phyloP scores from a whole-genome alignment of 2,888 invertebrate genomes.

The Pyralis farinalis region DNA sequence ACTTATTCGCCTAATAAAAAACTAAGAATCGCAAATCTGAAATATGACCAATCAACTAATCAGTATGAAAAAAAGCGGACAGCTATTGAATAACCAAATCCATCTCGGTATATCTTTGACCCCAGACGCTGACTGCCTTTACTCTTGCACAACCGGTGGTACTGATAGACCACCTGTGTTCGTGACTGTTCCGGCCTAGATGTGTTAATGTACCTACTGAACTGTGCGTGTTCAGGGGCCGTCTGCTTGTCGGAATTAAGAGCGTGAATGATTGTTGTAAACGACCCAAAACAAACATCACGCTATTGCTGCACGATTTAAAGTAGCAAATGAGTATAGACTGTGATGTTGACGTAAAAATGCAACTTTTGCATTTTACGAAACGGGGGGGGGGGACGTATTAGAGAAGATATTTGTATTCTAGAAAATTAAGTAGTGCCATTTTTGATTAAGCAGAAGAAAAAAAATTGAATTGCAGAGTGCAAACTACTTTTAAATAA shows the following conservation, averaged over 20 bases:
- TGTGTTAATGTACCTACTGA: neutral
- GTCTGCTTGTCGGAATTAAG: neutral
- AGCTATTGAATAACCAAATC: neutral
- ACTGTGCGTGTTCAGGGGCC: neutral
- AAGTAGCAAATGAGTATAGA: no score
- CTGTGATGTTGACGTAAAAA: no score
- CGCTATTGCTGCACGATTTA: neutral
- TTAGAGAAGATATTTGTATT: no score
- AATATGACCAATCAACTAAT: neutral
- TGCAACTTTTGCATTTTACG: no score
- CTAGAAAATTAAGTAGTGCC: no score
- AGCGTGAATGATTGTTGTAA: constrained; percentile 2
- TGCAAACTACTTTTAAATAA: no score
- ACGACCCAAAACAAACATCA: neutral
- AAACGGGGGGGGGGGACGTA: no score
- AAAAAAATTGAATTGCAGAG: no score
- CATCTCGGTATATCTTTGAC: constrained; percentile 4
- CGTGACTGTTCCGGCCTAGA: constrained; percentile 16
- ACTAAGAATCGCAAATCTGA: neutral
- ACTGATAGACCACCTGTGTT: constrained; percentile 10
- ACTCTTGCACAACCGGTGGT: constrained; percentile 2
- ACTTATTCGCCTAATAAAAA: no score
- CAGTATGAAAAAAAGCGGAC: neutral
- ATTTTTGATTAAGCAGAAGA: no score
- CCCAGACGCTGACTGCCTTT: constrained; percentile 1